Percentiles rank a stretch among this genome's conserved stretches.
phyloP scores from a whole-genome alignment of 2,797 vertebrate genomes.

The Bradypodion ventrale region DNA sequence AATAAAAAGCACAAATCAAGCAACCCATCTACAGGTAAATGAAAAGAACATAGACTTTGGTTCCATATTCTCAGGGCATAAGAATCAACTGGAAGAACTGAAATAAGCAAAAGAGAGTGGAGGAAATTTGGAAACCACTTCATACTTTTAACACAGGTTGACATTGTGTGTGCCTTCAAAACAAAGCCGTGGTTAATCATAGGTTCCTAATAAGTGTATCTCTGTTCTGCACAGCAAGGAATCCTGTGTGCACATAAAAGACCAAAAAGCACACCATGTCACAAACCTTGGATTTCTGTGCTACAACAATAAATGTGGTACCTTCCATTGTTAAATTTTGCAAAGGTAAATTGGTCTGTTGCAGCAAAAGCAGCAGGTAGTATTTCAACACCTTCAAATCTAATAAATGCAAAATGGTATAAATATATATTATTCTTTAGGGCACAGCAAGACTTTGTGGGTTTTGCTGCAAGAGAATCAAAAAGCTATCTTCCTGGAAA shows the following conservation, averaged over 20 bases:
- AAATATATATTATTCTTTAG: background rate
- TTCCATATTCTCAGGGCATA: slow-evolving; percentile 20
- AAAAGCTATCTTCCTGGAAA: background rate
- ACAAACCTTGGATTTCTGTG: background rate
- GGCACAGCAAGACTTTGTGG: background rate
- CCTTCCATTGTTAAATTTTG: background rate
- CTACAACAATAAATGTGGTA: background rate
- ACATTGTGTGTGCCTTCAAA: background rate
- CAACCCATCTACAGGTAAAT: slow-evolving; percentile 66
- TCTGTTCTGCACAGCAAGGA: background rate
- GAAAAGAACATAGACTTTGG: background rate
- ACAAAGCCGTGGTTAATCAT: background rate
- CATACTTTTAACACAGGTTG: no score
- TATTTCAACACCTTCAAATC: background rate
- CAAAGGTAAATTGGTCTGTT: background rate
- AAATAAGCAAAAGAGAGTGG: slow-evolving; percentile 29
- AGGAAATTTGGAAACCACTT: background rate
- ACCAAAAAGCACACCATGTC: background rate
- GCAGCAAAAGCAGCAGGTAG: background rate
- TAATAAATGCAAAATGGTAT: background rate
- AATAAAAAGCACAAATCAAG: slow-evolving; percentile 25
- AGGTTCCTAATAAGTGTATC: no score
- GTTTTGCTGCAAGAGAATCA: background rate
- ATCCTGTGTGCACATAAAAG: background rate
- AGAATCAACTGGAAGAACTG: slow-evolving; percentile 52